These are phyloP conservation scores for Campylorhamphus procurvoides DNA, from an alignment of 2,113 vertebrate species.

Conservation along the genomic window DNA sequence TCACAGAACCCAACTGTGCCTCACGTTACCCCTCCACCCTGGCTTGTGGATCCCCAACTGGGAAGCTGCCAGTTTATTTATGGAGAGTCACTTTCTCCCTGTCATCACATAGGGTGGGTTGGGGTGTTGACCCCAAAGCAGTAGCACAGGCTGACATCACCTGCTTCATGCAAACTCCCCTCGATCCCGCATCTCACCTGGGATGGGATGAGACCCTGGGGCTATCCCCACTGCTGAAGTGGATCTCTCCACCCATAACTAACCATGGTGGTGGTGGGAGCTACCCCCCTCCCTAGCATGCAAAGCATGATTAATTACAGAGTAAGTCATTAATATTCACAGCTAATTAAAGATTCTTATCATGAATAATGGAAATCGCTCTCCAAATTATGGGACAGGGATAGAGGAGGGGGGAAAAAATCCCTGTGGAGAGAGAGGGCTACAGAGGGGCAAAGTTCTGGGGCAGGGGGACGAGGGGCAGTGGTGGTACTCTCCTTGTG, in stretches of 20 bases:
- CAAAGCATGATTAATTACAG: slow-evolving; percentile 69
- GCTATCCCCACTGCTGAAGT: not conserved
- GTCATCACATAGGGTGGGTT: accelerated
- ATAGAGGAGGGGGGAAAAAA: not conserved
- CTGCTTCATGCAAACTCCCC: not conserved
- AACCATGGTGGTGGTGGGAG: not conserved
- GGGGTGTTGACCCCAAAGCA: not conserved
- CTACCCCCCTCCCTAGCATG: not conserved
- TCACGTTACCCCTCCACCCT: not conserved
- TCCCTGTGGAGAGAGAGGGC: not conserved
- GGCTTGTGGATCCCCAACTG: not conserved
- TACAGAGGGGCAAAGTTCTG: not conserved
- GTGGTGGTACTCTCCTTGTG: too few relatives aligned
- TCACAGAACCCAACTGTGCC: not conserved
- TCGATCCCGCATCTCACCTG: accelerated
- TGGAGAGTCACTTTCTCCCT: not conserved
- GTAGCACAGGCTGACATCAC: not conserved
- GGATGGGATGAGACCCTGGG: not conserved
- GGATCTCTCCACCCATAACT: not conserved
- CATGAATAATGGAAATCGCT: slow-evolving; percentile 55
- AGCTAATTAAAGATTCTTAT: slow-evolving; percentile 74
- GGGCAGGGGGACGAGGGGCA: not conserved
- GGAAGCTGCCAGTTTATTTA: not conserved
- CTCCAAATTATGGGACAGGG: slow-evolving; percentile 36
- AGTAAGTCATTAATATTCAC: slow-evolving; percentile 73